These are phyloP conservation scores for Siderastrea siderea DNA, from an alignment of 92 coral and sea anemone genomes.

Conservation along the genomic window DNA sequence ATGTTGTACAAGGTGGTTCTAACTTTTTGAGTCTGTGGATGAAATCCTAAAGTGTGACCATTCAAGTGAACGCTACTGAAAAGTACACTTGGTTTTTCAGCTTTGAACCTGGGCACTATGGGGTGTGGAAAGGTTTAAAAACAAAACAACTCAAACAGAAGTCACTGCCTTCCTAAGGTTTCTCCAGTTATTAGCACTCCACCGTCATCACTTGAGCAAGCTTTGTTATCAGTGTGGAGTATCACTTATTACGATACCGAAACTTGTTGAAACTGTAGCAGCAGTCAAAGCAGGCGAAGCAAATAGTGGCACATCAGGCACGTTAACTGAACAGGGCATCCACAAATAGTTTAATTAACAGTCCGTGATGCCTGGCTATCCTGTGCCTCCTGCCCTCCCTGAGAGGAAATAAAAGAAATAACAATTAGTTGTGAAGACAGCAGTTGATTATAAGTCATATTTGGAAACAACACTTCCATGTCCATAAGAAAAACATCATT, in stretches of 20 bases:
- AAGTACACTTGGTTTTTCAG: neutral
- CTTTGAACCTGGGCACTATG: neutral
- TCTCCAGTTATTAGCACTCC: too few species aligned
- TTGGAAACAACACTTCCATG: neutral
- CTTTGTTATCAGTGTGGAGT: too few species aligned
- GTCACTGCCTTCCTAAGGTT: too few species aligned
- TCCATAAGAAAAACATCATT: too few species aligned
- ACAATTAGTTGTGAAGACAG: neutral
- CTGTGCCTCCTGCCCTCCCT: constrained; percentile 15
- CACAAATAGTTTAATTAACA: neutral
- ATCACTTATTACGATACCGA: too few species aligned
- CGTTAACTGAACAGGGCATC: neutral
- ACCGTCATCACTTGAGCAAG: too few species aligned
- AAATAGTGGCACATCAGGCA: too few species aligned
- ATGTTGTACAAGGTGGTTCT: too few species aligned
- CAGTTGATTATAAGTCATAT: neutral
- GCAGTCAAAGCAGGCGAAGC: neutral
- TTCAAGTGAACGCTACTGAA: neutral
- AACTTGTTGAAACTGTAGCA: too few species aligned
- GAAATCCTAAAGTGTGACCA: too few species aligned
- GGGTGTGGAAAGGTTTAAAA: too few species aligned
- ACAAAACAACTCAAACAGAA: neutral
- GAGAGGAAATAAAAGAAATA: neutral
- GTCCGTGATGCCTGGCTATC: neutral
- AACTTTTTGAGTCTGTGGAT: too few species aligned